Evolutionary conservation across 2,113 vertebrate genomes (phyloP).

Genomic region (Percopsis transmontana): DNA sequence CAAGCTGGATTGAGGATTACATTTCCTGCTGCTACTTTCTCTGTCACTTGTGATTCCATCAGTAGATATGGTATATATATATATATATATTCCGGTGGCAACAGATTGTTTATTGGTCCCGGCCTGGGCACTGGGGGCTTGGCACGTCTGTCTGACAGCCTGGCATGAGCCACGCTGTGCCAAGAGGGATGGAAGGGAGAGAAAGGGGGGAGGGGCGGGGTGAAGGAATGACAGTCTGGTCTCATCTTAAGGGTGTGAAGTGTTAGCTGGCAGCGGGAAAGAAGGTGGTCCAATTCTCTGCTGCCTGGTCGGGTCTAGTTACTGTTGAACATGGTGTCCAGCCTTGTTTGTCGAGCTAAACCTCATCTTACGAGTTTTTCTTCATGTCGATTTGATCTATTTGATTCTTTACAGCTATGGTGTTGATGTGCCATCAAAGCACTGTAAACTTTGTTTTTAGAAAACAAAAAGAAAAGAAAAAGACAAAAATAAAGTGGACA

Average conservation of each 20-base stretch:
- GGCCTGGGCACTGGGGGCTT: conserved; percentile 39
- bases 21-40: neutral
- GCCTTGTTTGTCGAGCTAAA: too few species aligned
- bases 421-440: too few species aligned
- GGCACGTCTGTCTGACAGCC: conserved; percentile 50
- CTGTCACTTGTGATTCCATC: neutral
- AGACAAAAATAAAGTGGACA: too few species aligned
- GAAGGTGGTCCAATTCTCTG: conserved; percentile 7
- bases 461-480: too few species aligned
- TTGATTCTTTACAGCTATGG: too few species aligned
- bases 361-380: too few species aligned
- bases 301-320: conserved; percentile 9
- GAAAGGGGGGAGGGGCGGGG: conserved; percentile 23
- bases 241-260: conserved; percentile 54
- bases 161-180: conserved; percentile 35
- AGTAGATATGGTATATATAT: conserved; percentile 17
- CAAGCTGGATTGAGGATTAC: neutral
- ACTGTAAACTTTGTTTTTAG: too few species aligned
- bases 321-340: too few species aligned
- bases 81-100: conserved; percentile 29
- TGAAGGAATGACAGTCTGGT: conserved; percentile 53
- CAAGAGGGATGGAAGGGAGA: conserved; percentile 2
- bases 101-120: conserved; percentile 44
- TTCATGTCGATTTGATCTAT: too few species aligned
- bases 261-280: conserved; percentile 29